These are phyloP conservation scores for Elachura formosa DNA, from an alignment of 2,113 vertebrate species.

Conservation along the genomic window DNA sequence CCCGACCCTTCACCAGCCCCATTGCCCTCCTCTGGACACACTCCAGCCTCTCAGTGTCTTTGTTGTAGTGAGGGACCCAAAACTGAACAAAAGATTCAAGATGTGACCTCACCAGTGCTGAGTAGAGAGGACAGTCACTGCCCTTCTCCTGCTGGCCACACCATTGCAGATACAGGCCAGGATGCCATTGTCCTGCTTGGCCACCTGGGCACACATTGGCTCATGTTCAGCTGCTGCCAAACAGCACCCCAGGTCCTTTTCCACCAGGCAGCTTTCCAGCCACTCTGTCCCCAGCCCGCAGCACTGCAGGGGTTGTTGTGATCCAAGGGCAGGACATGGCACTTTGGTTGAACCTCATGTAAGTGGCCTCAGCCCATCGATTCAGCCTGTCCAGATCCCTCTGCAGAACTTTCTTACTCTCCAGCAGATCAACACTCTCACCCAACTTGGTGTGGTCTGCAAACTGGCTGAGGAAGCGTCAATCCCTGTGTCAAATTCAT, in stretches of 20 bases:
- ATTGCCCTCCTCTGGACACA: fast-evolving
- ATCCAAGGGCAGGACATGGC: not conserved
- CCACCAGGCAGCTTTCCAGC: fast-evolving
- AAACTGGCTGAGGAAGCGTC: not conserved
- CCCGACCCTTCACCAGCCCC: not conserved
- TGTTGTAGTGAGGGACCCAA: not conserved
- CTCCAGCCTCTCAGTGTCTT: not conserved
- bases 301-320: not conserved
- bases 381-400: not conserved
- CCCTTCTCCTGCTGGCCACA: not conserved
- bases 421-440: not conserved
- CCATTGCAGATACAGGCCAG: not conserved
- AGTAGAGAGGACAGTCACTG: not conserved
- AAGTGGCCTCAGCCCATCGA: fast-evolving
- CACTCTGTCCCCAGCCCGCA: not conserved
- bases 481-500: not conserved
- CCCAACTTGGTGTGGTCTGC: not conserved
- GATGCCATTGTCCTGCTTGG: not conserved
- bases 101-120: fast-evolving
- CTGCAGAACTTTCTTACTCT: not conserved
- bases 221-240: fast-evolving
- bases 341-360: not conserved
- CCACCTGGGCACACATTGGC: not conserved
- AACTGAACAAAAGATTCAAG: fast-evolving
- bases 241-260: not conserved